These are phyloP conservation scores for Auanema freiburgensis DNA, from an alignment of 2,888 invertebrate species.

Conservation along the genomic window DNA sequence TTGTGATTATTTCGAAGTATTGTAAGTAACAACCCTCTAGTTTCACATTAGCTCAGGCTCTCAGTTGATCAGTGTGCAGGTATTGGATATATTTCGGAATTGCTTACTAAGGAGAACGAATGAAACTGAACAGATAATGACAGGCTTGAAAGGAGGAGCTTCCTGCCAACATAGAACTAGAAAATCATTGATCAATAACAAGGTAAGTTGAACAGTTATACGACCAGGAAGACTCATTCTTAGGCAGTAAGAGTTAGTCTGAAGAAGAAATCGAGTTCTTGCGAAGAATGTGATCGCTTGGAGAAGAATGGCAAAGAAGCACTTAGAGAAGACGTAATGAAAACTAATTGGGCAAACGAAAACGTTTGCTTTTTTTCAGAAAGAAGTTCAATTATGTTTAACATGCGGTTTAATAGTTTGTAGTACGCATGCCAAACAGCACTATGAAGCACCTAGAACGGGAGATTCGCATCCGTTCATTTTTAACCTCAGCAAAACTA, in stretches of 20 bases:
- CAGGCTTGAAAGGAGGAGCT: slow-evolving; percentile 19
- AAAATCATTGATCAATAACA: slow-evolving; percentile 18
- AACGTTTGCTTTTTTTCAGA: background rate
- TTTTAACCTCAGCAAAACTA: background rate
- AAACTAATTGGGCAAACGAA: background rate
- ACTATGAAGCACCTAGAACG: slow-evolving; percentile 15
- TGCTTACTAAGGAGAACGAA: slow-evolving; percentile 7
- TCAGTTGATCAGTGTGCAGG: background rate
- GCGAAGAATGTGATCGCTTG: slow-evolving; percentile 10
- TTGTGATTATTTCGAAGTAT: background rate
- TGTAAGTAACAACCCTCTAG: background rate
- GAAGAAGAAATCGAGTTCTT: slow-evolving; percentile 9
- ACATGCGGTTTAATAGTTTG: slow-evolving; percentile 18
- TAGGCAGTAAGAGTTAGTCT: slow-evolving; percentile 8
- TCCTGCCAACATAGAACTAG: slow-evolving; percentile 19
- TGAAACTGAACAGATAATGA: background rate
- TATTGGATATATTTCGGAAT: slow-evolving; percentile 7
- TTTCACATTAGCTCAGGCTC: background rate
- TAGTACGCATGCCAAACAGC: slow-evolving; percentile 12
- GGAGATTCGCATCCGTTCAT: slow-evolving; percentile 17
- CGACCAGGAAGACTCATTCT: background rate
- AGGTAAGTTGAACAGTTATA: slow-evolving; percentile 12
- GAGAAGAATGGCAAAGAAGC: background rate
- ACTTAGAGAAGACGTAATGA: background rate
- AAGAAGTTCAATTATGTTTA: slow-evolving; percentile 16